phyloP scores from a whole-genome alignment of 2,888 invertebrate genomes.

The Marronus borbonicus region DNA sequence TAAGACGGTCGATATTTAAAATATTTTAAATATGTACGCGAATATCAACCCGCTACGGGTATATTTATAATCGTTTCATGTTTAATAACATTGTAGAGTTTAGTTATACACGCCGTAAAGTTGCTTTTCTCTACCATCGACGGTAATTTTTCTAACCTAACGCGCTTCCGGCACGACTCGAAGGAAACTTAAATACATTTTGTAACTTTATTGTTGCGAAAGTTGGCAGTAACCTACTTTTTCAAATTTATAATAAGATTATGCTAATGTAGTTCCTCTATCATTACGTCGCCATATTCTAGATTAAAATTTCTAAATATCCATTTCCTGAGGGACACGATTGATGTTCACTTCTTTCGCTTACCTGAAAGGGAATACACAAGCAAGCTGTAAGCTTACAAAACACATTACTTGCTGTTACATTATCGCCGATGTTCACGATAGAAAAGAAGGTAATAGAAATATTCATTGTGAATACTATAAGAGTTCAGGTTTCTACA shows the following conservation, averaged over 20 bases:
- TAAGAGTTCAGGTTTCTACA: too few relatives aligned
- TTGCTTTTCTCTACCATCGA: constrained; percentile 4
- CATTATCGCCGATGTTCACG: too few relatives aligned
- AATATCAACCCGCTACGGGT: neutral
- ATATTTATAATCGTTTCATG: constrained; percentile 14
- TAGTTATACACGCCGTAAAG: neutral
- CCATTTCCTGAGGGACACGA: constrained; percentile 18
- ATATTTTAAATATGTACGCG: neutral
- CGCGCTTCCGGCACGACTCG: constrained; percentile 24
- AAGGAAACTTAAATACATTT: constrained; percentile 28
- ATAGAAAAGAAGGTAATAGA: too few relatives aligned
- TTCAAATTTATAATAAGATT: constrained; percentile 35
- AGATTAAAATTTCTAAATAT: constrained; percentile 38
- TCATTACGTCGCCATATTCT: constrained; percentile 28
- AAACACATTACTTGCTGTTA: too few relatives aligned
- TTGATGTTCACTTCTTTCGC: constrained; percentile 10
- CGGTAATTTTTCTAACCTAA: constrained; percentile 31
- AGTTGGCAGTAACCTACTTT: constrained; percentile 36
- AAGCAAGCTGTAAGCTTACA: too few relatives aligned
- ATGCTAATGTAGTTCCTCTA: constrained; percentile 30
- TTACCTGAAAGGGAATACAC: too few relatives aligned
- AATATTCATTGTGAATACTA: too few relatives aligned
- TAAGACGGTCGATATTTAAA: neutral
- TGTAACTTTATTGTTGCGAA: constrained; percentile 28
- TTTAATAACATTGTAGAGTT: constrained; percentile 7